Conservation (phyloP, 2,797 vertebrate genomes). For the Sebastes taczanowskii region DNA sequence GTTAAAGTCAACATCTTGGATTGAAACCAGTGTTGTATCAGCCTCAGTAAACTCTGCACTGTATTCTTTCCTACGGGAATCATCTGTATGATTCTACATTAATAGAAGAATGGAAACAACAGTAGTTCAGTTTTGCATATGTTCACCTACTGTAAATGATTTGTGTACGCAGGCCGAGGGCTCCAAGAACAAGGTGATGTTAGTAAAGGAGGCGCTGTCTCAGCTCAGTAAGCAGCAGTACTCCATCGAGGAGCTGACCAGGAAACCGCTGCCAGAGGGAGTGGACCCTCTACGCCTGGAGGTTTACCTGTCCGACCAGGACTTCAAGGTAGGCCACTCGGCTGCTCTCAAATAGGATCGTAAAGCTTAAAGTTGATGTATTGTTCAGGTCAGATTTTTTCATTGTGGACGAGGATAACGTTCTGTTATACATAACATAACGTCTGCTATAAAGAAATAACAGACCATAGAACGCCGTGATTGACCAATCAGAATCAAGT, state of each 20-base stretch:
- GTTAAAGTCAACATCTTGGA: background rate
- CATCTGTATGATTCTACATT: background rate
- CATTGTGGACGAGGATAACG: too few species aligned
- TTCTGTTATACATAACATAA: too few species aligned
- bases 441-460: too few species aligned
- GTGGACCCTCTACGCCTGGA: slow-evolving; percentile 85
- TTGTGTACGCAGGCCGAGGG: slow-evolving; percentile 56
- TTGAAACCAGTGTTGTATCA: background rate
- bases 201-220: slow-evolving; percentile 83
- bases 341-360: background rate
- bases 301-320: slow-evolving; percentile 84
- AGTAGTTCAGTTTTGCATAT: background rate
- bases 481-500: too few species aligned
- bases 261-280: slow-evolving; percentile 82
- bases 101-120: background rate
- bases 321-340: slow-evolving; percentile 79
- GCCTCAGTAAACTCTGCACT: background rate
- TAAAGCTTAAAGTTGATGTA: background rate
- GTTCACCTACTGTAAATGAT: background rate
- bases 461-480: too few species aligned
- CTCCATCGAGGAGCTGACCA: slow-evolving; percentile 83
- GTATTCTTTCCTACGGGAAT: background rate
- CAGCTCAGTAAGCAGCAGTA: slow-evolving; percentile 83
- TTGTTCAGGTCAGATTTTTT: background rate
- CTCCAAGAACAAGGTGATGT: slow-evolving; percentile 77